These are phyloP conservation scores for Diplodus puntazzo DNA, from an alignment of 2,797 vertebrate species.

Conservation along the genomic window DNA sequence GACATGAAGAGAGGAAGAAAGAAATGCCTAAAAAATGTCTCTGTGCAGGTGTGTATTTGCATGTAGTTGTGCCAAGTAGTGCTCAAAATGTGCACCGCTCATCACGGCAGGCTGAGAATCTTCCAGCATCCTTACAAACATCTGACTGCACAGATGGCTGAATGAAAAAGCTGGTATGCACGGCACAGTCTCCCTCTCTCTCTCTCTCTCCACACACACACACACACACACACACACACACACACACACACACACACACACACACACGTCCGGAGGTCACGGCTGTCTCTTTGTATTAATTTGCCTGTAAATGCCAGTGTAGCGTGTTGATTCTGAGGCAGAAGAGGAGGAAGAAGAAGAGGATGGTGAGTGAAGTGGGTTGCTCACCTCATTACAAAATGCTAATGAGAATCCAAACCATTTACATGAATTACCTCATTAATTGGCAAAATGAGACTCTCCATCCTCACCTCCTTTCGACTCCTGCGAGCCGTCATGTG, in stretches of 20 bases:
- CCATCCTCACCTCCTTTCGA: constrained; percentile 15
- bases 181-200: neutral
- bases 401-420: constrained; percentile 54
- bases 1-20: neutral
- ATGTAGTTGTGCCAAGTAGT: constrained; percentile 2
- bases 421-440: constrained; percentile 55
- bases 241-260: constrained; percentile 28
- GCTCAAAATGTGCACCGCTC: constrained; percentile 30
- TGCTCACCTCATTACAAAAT: constrained; percentile 54
- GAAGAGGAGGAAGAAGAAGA: neutral
- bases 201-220: neutral
- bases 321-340: constrained; percentile 15
- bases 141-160: constrained; percentile 67
- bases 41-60: neutral
- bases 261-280: constrained; percentile 47
- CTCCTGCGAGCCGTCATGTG: constrained; percentile 5
- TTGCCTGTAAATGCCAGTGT: constrained; percentile 42
- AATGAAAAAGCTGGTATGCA: constrained; percentile 64
- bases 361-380: constrained; percentile 13
- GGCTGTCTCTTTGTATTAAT: constrained; percentile 64
- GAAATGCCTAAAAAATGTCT: neutral
- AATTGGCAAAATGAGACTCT: constrained; percentile 36
- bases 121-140: constrained; percentile 54
- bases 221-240: constrained; percentile 22
- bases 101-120: constrained; percentile 24